Conservation (phyloP, 2,888 invertebrate species). For the Ramazzottius varieornatus region DNA sequence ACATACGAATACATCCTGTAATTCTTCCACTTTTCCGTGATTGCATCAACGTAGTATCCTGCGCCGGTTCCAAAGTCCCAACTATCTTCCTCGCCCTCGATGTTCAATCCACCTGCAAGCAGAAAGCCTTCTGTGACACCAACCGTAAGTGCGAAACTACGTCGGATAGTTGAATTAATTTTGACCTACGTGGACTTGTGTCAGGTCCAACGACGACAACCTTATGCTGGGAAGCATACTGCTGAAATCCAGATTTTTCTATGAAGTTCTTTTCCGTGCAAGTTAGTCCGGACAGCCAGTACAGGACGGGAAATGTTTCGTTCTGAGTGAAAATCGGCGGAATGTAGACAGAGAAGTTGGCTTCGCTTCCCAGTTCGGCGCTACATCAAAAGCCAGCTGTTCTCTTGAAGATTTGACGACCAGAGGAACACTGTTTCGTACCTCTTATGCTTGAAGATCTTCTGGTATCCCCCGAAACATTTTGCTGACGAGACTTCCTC, state of each 20-base stretch:
- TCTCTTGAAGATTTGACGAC: no score
- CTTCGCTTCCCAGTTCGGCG: slow-evolving; percentile 47
- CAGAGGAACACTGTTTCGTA: no score
- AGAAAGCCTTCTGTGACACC: neutral
- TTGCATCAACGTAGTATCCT: slow-evolving; percentile 81
- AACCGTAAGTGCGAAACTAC: neutral
- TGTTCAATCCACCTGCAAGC: slow-evolving; percentile 40
- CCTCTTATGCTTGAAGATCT: slow-evolving; percentile 54
- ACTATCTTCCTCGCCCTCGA: slow-evolving; percentile 64
- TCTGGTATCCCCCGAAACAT: slow-evolving; percentile 56
- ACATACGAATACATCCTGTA: slow-evolving; percentile 86
- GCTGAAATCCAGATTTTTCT: slow-evolving; percentile 77
- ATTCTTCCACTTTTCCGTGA: slow-evolving; percentile 67
- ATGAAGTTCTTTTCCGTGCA: slow-evolving; percentile 89
- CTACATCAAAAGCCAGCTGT: slow-evolving; percentile 23
- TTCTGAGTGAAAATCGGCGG: slow-evolving; percentile 37
- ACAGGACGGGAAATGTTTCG: slow-evolving; percentile 43
- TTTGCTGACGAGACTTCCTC: slow-evolving; percentile 21
- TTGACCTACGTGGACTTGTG: slow-evolving; percentile 49
- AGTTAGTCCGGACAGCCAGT: slow-evolving; percentile 67
- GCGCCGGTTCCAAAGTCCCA: slow-evolving; percentile 89
- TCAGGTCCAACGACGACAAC: slow-evolving; percentile 75
- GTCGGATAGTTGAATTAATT: neutral
- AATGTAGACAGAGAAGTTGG: slow-evolving; percentile 72
- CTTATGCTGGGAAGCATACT: slow-evolving; percentile 55